Conservation (phyloP, 2,797 vertebrate species). For the Sebastes iracundus region DNA sequence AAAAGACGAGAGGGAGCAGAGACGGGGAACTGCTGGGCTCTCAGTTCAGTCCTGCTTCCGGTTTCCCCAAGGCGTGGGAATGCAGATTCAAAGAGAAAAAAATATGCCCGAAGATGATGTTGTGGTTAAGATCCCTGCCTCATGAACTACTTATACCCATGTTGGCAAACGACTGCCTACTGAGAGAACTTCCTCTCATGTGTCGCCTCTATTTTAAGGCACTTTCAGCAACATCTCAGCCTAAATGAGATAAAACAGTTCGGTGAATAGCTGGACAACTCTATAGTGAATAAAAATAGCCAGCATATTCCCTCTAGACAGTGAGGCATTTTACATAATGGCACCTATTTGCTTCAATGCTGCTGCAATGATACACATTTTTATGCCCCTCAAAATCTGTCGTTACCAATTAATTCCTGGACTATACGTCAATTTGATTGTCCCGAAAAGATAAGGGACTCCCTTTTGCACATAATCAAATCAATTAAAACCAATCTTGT, state of each 20-base stretch:
- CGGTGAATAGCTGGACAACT: not conserved
- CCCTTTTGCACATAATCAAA: slow-evolving; percentile 26
- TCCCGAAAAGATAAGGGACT: slow-evolving; percentile 2
- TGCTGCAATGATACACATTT: not conserved
- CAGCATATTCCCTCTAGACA: not conserved
- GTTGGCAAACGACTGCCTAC: not conserved
- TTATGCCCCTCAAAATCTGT: not conserved
- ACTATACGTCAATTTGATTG: not conserved
- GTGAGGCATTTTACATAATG: not conserved
- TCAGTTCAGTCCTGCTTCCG: slow-evolving; percentile 29
- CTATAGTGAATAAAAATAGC: not conserved
- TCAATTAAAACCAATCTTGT: slow-evolving; percentile 45
- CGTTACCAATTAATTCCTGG: slow-evolving; percentile 9
- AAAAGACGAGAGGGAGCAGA: slow-evolving; percentile 21
- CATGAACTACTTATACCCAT: slow-evolving; percentile 16
- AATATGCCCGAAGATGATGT: slow-evolving; percentile 22
- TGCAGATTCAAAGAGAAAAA: slow-evolving; percentile 41
- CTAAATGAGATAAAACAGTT: not conserved
- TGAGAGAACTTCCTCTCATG: slow-evolving; percentile 7
- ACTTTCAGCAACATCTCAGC: slow-evolving; percentile 2
- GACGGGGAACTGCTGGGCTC: slow-evolving; percentile 15
- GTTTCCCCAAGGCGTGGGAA: slow-evolving; percentile 45
- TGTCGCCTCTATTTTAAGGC: slow-evolving; percentile 6
- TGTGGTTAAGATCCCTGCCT: slow-evolving; percentile 36
- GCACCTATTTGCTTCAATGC: not conserved